phyloP scores from a whole-genome alignment of 2,797 vertebrate genomes.

The Morelia viridis region DNA sequence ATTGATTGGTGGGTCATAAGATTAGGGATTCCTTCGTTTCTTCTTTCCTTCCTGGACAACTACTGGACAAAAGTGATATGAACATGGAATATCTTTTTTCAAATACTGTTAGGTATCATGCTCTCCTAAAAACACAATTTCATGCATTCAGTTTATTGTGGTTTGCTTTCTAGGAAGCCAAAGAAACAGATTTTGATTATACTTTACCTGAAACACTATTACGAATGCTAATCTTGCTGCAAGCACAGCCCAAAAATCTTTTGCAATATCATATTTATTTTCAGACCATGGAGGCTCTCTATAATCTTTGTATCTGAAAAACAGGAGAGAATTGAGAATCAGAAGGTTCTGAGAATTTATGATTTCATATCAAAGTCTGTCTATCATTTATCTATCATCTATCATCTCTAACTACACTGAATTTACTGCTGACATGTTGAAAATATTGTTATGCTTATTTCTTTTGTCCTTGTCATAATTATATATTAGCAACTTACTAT shows the following conservation, averaged over 20 bases:
- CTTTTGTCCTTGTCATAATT: not conserved
- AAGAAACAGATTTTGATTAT: not conserved
- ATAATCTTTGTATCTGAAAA: slow-evolving; percentile 88
- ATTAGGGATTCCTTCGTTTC: too few relatives aligned
- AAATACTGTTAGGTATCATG: not conserved
- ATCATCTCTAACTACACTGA: not conserved
- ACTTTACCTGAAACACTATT: slow-evolving; percentile 90
- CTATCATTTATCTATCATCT: not conserved
- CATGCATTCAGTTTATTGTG: not conserved
- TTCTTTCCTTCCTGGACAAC: not conserved
- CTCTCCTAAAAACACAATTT: not conserved
- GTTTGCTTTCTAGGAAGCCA: not conserved
- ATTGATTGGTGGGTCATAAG: too few relatives aligned
- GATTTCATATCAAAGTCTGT: not conserved
- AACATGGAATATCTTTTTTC: not conserved
- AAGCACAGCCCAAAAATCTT: slow-evolving; percentile 94
- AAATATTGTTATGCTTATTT: not conserved
- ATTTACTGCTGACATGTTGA: not conserved
- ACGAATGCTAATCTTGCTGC: slow-evolving; percentile 92
- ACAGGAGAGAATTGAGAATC: not conserved
- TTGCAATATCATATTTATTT: slow-evolving; percentile 88
- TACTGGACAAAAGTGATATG: not conserved
- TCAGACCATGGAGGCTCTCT: slow-evolving; percentile 90
- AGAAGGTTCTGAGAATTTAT: not conserved
- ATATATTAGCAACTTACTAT: not conserved